These are phyloP conservation scores for Nicator chloris DNA, from an alignment of 2,113 vertebrate species.

Conservation along the genomic window DNA sequence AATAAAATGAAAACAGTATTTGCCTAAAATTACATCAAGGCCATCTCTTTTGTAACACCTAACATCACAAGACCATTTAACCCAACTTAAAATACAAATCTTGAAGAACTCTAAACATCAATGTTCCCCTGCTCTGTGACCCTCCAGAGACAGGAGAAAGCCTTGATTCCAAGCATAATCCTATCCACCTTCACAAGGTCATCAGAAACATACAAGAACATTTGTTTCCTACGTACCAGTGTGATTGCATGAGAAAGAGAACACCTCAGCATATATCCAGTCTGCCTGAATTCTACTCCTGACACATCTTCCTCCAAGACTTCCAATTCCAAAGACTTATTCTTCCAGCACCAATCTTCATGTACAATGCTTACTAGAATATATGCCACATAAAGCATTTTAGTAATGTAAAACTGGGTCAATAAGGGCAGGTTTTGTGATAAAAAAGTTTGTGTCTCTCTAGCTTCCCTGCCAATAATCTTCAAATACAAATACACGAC, in stretches of 20 bases:
- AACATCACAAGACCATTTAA: background rate
- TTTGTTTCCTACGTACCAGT: conserved; percentile 76
- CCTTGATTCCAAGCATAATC: background rate
- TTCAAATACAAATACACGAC: background rate
- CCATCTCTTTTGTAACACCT: background rate
- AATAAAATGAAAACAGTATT: background rate
- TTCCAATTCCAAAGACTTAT: conserved; percentile 92
- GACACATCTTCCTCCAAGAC: conserved; percentile 84
- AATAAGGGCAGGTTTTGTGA: background rate
- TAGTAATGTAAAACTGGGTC: background rate
- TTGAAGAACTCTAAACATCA: background rate
- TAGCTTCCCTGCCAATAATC: background rate
- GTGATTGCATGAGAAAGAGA: conserved; percentile 97
- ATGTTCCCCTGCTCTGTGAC: background rate
- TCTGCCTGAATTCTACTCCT: conserved; percentile 91
- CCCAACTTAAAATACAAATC: background rate
- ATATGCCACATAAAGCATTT: background rate
- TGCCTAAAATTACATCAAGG: background rate
- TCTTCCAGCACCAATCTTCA: conserved; percentile 99
- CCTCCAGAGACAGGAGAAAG: background rate
- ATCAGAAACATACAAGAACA: background rate
- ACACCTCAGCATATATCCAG: conserved; percentile 96
- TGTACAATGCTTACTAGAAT: conserved; percentile 86
- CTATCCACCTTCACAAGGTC: background rate
- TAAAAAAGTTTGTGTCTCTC: background rate